A percentile compares a stretch with the other conserved stretches of the same genome.
Conservation (phyloP, 2,888 invertebrate genomes). For the Thera obeliscata region DNA sequence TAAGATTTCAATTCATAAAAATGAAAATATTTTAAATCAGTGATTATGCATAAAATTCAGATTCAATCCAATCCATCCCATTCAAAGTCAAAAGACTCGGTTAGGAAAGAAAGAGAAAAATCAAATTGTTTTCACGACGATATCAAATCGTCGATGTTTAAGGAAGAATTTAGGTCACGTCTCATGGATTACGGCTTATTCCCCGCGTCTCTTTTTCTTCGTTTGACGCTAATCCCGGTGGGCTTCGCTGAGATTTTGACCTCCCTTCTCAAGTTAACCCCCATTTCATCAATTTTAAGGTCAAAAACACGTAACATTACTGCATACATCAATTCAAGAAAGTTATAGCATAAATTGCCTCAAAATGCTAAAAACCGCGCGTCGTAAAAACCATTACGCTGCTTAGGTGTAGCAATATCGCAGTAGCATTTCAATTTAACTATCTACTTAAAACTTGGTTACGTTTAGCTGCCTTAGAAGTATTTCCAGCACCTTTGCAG, state of each 20-base stretch:
- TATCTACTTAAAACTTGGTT: conserved; percentile 9
- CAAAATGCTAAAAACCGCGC: background rate
- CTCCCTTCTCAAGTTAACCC: conserved; percentile 52
- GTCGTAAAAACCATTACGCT: conserved; percentile 16
- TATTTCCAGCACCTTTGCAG: conserved; percentile 8
- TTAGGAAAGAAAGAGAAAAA: conserved; percentile 66
- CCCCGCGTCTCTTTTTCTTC: conserved; percentile 81
- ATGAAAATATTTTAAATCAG: conserved; percentile 40
- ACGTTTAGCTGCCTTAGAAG: conserved; percentile 6
- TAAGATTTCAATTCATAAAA: conserved; percentile 23
- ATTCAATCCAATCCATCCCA: conserved; percentile 53
- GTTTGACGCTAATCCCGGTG: conserved; percentile 80
- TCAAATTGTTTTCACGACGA: conserved; percentile 78
- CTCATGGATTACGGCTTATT: conserved; percentile 81
- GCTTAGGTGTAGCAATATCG: conserved; percentile 31
- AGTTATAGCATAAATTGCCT: background rate
- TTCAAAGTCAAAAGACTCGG: conserved; percentile 62
- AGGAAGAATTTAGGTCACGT: conserved; percentile 81
- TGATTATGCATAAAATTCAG: conserved; percentile 58
- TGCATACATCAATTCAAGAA: background rate
- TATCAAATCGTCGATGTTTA: conserved; percentile 81
- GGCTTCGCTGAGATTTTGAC: conserved; percentile 72
- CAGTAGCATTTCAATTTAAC: conserved; percentile 21
- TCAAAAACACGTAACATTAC: conserved; percentile 44
- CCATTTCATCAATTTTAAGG: conserved; percentile 61